phyloP scores from a whole-genome alignment of 2,888 invertebrate species.

The Cepaea hortensis region DNA sequence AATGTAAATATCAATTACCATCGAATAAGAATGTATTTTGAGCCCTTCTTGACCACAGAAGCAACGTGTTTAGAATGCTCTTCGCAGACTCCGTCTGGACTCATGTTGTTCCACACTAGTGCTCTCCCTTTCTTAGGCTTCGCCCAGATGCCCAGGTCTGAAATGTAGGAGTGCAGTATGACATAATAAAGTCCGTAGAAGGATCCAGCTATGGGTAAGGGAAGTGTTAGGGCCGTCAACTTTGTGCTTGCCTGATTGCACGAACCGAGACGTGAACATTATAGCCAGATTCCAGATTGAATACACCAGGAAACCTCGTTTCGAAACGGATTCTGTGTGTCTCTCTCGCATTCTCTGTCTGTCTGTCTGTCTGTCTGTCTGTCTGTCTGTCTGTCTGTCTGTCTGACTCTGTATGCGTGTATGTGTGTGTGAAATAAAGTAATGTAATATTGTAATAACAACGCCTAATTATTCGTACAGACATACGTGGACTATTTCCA shows the following conservation, averaged over 20 bases:
- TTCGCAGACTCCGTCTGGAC: constrained; percentile 68
- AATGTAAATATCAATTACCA: constrained; percentile 59
- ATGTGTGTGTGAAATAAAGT: no score
- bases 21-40: constrained; percentile 71
- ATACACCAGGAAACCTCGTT: no score
- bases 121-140: constrained; percentile 71
- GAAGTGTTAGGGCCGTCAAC: neutral
- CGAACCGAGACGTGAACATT: no score
- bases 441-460: no score
- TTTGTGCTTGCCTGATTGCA: neutral
- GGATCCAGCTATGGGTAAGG: neutral
- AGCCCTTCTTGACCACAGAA: constrained; percentile 66
- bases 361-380: no score
- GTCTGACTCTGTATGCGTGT: no score
- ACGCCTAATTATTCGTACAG: no score
- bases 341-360: no score
- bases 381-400: no score
- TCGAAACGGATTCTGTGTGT: no score
- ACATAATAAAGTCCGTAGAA: neutral
- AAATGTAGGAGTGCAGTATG: neutral
- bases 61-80: constrained; percentile 69
- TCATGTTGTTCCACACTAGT: constrained; percentile 74
- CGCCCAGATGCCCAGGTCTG: constrained; percentile 73
- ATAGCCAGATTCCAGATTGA: no score
- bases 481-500: no score